Evolutionary conservation across 2,113 vertebrate species (phyloP).

Genomic region (Tichodroma muraria): DNA sequence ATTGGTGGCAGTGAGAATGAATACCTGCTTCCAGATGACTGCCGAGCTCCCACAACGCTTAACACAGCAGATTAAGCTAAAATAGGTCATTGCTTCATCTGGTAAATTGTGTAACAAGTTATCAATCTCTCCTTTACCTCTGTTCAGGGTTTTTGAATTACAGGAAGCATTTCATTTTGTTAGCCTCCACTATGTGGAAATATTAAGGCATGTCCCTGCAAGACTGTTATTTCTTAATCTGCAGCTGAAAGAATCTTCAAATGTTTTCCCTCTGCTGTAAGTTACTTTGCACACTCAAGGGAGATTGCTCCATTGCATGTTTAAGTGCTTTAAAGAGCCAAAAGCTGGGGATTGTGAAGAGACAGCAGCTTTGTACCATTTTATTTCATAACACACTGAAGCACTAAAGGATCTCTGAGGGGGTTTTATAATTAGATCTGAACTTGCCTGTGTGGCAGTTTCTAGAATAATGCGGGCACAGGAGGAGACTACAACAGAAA

Average conservation of each 20-base stretch:
- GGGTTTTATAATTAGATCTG: not conserved
- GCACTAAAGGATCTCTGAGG: not conserved
- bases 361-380: not conserved
- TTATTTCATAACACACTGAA: not conserved
- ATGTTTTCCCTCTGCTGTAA: not conserved
- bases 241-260: not conserved
- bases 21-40: not conserved
- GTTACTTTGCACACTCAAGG: not conserved
- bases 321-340: not conserved
- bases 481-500: not conserved
- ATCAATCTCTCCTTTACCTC: not conserved
- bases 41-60: not conserved
- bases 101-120: slow-evolving; percentile 3
- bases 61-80: not conserved
- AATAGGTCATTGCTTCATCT: slow-evolving; percentile 17
- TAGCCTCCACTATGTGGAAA: slow-evolving; percentile 12
- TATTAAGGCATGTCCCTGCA: slow-evolving; percentile 29
- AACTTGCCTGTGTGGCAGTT: not conserved
- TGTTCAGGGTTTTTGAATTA: slow-evolving; percentile 3
- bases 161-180: slow-evolving; percentile 30
- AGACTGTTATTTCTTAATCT: slow-evolving; percentile 34
- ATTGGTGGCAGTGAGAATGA: not conserved
- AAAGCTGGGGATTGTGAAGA: not conserved
- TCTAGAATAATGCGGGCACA: not conserved
- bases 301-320: not conserved